These are phyloP conservation scores for Perccottus glenii DNA, from an alignment of 2,113 vertebrate genomes.

Conservation along the genomic window DNA sequence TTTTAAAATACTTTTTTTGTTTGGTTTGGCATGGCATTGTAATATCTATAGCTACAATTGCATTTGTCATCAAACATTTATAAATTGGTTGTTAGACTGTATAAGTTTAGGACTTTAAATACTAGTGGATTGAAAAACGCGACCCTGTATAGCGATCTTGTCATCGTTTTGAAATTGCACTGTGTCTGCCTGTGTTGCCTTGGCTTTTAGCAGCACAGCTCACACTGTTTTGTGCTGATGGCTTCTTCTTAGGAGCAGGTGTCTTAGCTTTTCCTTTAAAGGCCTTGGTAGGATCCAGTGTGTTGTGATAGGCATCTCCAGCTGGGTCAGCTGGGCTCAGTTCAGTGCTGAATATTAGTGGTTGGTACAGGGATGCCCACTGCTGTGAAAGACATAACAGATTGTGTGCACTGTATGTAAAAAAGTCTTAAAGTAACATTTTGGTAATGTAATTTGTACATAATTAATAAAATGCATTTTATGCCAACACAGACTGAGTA, in stretches of 20 bases:
- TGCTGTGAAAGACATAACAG: slow-evolving; percentile 80
- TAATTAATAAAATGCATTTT: too few relatives aligned
- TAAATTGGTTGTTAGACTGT: too few relatives aligned
- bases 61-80: too few relatives aligned
- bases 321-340: slow-evolving; percentile 75
- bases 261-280: slow-evolving; percentile 90
- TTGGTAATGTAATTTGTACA: too few relatives aligned
- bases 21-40: too few relatives aligned
- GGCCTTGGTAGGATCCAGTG: slow-evolving; percentile 89
- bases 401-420: too few relatives aligned
- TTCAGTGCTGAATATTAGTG: slow-evolving; percentile 83
- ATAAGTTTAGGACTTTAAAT: too few relatives aligned
- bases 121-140: not conserved
- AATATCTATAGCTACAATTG: too few relatives aligned
- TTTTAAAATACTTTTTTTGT: too few relatives aligned
- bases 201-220: slow-evolving; percentile 71
- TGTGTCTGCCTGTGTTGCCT: slow-evolving; percentile 49
- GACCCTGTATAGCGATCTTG: slow-evolving; percentile 8
- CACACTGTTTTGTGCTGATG: slow-evolving; percentile 70
- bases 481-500: not conserved
- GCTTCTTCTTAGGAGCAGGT: slow-evolving; percentile 87
- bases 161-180: slow-evolving; percentile 63
- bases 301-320: slow-evolving; percentile 85
- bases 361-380: slow-evolving; percentile 96
- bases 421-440: too few relatives aligned